Percentiles rank a stretch among this genome's conserved stretches.
Conservation (phyloP, 2,113 vertebrate species). For the Prunella fulvescens region DNA sequence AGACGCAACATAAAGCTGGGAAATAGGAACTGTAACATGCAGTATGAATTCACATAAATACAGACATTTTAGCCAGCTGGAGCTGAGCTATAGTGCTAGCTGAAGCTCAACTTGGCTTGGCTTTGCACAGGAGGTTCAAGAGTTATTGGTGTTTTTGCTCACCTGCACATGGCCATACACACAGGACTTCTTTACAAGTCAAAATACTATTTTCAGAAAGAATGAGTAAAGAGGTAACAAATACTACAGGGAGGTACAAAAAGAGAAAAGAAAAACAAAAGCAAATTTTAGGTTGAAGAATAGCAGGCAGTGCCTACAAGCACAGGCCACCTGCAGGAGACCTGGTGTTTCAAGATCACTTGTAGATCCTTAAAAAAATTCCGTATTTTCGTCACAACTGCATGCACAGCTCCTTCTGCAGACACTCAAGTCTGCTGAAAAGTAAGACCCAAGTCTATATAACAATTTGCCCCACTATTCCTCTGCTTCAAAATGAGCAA, state of each 20-base stretch:
- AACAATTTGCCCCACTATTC: not conserved
- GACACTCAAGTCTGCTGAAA: not conserved
- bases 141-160: not conserved
- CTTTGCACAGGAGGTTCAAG: not conserved
- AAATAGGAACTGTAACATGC: not conserved
- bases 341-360: not conserved
- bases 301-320: not conserved
- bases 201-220: not conserved
- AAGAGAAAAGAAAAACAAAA: not conserved
- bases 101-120: not conserved
- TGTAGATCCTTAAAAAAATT: not conserved
- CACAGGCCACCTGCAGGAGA: not conserved
- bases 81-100: not conserved
- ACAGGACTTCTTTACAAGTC: not conserved
- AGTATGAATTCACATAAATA: slow-evolving; percentile 2
- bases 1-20: not conserved
- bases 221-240: not conserved
- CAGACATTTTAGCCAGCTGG: not conserved
- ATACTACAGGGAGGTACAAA: not conserved
- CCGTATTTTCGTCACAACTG: not conserved
- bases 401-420: not conserved
- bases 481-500: not conserved
- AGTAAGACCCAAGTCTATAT: not conserved
- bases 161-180: not conserved
- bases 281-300: not conserved